Percentiles rank a stretch among this genome's conserved stretches.
phyloP scores from a whole-genome alignment of 2,797 vertebrate species.

The Falco berigora region DNA sequence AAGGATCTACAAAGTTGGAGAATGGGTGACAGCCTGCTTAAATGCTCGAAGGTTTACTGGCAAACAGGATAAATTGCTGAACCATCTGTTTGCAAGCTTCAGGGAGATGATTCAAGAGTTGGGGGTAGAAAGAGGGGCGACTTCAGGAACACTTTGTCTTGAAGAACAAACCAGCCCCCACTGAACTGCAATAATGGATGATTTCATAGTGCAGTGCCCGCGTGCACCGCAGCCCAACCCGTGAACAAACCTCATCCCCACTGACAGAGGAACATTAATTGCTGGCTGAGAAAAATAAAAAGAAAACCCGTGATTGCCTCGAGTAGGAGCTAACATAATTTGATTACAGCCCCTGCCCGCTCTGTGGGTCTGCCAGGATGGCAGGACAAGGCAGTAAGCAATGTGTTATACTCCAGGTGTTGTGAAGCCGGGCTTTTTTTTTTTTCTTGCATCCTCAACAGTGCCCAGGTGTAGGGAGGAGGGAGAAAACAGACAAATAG shows the following conservation, averaged over 20 bases:
- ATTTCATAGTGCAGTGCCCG: neutral
- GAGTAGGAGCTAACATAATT: neutral
- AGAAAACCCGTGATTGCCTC: neutral
- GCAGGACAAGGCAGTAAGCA: neutral
- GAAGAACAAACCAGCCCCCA: neutral
- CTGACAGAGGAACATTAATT: neutral
- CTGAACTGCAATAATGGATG: neutral
- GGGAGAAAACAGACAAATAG: neutral
- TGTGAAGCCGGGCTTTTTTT: neutral
- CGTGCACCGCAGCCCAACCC: neutral
- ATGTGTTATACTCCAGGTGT: neutral
- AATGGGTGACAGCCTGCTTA: neutral
- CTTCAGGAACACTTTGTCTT: neutral
- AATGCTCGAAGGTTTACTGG: neutral
- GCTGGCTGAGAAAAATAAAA: neutral
- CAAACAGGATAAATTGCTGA: neutral
- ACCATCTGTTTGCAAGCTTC: neutral
- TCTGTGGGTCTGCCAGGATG: neutral
- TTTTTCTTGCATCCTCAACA: neutral
- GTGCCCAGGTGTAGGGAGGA: neutral
- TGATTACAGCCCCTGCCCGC: neutral
- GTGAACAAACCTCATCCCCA: neutral
- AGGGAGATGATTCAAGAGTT: constrained; percentile 18
- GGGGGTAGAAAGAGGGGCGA: neutral
- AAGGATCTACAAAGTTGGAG: neutral